phyloP scores from a whole-genome alignment of 2,888 invertebrate genomes.

The Hololepta plana region DNA sequence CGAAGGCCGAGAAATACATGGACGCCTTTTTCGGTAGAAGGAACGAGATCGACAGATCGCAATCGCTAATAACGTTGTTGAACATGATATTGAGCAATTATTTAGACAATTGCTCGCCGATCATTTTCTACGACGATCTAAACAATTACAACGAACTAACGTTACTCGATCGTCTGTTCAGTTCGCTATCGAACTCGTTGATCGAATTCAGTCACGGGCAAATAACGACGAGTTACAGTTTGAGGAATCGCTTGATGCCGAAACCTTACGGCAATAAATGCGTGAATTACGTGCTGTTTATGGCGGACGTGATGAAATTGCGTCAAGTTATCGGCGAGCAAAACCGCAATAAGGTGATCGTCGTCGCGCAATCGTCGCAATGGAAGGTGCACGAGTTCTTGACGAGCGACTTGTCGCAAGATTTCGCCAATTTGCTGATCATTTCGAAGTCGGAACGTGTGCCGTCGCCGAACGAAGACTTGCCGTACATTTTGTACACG shows the following conservation, averaged over 20 bases:
- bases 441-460: conserved; percentile 41
- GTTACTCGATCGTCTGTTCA: background rate
- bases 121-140: conserved; percentile 45
- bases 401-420: conserved; percentile 37
- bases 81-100: conserved; percentile 39
- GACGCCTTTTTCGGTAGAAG: conserved; percentile 18
- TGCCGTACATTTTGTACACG: conserved; percentile 54
- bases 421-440: conserved; percentile 51
- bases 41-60: conserved; percentile 27
- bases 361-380: conserved; percentile 51
- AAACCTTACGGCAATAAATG: conserved; percentile 30
- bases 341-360: conserved; percentile 40
- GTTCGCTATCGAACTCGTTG: background rate
- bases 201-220: conserved; percentile 32
- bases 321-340: conserved; percentile 42
- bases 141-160: conserved; percentile 32
- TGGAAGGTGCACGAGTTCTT: conserved; percentile 60
- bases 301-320: conserved; percentile 42
- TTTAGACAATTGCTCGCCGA: conserved; percentile 43
- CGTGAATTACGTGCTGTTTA: conserved; percentile 45
- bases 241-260: conserved; percentile 29
- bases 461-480: conserved; percentile 34
- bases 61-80: conserved; percentile 40
- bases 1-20: conserved; percentile 21
- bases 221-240: conserved; percentile 31